Percentiles rank a stretch among this genome's conserved stretches.
Conservation (phyloP, 2,113 vertebrate genomes). For the Ophthalmolycus amberensis region DNA sequence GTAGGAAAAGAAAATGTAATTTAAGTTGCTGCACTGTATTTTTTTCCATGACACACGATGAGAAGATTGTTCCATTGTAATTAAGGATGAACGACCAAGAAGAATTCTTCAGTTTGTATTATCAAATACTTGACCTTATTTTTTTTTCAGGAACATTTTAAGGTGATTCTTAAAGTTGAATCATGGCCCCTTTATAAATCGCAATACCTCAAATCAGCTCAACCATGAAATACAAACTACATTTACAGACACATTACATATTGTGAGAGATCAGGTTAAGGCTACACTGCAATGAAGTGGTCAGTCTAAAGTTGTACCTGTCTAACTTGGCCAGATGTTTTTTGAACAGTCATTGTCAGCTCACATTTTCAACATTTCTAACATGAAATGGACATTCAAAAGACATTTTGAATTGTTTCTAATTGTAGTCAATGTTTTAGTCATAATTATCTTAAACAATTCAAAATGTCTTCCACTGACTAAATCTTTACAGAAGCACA, state of each 20-base stretch:
- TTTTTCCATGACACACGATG: neutral
- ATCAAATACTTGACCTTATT: neutral
- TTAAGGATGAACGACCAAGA: slow-evolving; percentile 3
- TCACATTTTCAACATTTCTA: too few species aligned
- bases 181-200: neutral
- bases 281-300: neutral
- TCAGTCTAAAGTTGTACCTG: neutral
- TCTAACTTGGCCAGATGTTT: neutral
- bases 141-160: neutral
- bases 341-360: too few species aligned
- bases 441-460: too few species aligned
- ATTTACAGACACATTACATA: neutral
- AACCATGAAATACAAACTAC: neutral
- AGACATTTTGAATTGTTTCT: too few species aligned
- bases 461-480: too few species aligned
- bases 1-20: neutral
- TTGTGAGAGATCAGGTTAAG: neutral
- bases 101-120: neutral
- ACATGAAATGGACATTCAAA: too few species aligned
- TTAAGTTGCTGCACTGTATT: neutral
- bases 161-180: neutral
- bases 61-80: neutral
- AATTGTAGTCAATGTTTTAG: too few species aligned
- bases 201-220: neutral
- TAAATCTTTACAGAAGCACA: too few species aligned